Evolutionary conservation across 2,888 invertebrate species (phyloP).

Genomic region (Drosophila hamatofila): DNA sequence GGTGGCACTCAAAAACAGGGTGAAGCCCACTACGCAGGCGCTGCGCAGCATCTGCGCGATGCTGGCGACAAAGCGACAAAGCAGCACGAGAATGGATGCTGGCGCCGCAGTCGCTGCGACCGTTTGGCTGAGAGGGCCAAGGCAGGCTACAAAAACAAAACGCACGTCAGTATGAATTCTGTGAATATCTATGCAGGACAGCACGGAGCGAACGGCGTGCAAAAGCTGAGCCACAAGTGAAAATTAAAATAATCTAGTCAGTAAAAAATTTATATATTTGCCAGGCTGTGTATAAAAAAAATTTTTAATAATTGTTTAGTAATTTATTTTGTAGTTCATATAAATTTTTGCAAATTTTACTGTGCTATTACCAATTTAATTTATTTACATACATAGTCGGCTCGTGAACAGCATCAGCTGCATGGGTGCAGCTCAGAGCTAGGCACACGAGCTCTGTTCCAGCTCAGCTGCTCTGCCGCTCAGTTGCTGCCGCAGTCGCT

Average conservation of each 20-base stretch:
- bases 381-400: conserved; percentile 2
- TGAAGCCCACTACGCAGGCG: conserved; percentile 62
- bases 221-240: conserved; percentile 34
- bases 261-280: not conserved
- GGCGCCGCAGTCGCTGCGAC: conserved; percentile 31
- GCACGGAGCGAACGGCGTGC: conserved; percentile 61
- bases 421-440: conserved; percentile 34
- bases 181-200: conserved; percentile 83
- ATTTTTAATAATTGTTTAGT: not conserved
- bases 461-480: conserved; percentile 38
- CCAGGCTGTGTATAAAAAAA: not conserved
- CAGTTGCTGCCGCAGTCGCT: conserved; percentile 31
- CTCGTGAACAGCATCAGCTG: conserved; percentile 58
- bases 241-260: conserved; percentile 15
- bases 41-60: conserved; percentile 68
- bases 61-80: conserved; percentile 55
- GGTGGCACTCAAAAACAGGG: conserved; percentile 63
- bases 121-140: conserved; percentile 55
- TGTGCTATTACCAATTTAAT: not conserved
- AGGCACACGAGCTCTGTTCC: conserved; percentile 16
- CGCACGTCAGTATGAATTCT: conserved; percentile 79
- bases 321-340: not conserved
- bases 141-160: conserved; percentile 79
- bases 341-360: not conserved
- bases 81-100: conserved; percentile 29